Evolutionary conservation across 2,797 vertebrate genomes (phyloP).

Genomic region (Eulemur mongoz): DNA sequence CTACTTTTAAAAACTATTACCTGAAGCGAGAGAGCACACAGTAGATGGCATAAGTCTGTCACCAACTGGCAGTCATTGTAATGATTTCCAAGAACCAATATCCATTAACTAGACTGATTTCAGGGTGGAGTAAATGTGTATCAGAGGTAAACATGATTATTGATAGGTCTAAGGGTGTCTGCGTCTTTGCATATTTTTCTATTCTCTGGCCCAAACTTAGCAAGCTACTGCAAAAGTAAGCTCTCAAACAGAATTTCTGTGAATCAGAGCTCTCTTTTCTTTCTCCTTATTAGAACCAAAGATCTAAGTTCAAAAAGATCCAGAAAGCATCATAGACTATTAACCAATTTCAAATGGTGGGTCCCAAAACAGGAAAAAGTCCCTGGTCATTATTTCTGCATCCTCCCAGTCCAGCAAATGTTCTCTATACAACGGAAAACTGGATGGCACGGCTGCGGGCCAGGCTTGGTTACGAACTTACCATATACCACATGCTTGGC

Average conservation of each 20-base stretch:
- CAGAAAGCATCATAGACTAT: background rate
- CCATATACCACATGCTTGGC: constrained; percentile 99
- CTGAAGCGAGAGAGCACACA: background rate
- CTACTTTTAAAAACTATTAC: constrained; percentile 20
- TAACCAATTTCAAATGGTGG: constrained; percentile 5
- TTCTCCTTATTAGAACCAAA: background rate
- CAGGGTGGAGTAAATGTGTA: background rate
- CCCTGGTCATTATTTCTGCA: background rate
- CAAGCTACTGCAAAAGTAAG: background rate
- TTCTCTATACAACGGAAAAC: background rate
- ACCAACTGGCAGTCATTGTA: background rate
- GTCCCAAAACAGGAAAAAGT: background rate
- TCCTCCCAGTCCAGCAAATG: background rate
- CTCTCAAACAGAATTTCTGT: background rate
- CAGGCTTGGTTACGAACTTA: constrained; percentile 85
- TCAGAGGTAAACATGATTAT: background rate
- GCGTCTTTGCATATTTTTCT: background rate
- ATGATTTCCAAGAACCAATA: background rate
- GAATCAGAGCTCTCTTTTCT: background rate
- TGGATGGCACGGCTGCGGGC: rapidly evolving
- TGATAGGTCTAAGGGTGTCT: background rate
- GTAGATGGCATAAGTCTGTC: background rate
- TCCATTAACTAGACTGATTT: background rate
- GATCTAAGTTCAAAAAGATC: background rate
- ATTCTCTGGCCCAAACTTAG: background rate